Conservation (phyloP, 2,888 invertebrate species). For the Xanthorhoe spadicearia region DNA sequence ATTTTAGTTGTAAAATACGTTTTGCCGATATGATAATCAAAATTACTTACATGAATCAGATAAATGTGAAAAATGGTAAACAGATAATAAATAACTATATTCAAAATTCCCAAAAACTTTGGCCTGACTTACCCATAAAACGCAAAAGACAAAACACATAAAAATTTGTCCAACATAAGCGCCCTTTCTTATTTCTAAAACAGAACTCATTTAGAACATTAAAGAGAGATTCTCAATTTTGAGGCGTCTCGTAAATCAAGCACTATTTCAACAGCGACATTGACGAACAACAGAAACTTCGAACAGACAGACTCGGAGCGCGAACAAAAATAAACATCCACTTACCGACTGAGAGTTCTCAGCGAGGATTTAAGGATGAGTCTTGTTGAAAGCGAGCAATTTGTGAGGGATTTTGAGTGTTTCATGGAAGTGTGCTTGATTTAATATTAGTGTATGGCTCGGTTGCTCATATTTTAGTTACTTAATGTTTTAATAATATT, state of each 20-base stretch:
- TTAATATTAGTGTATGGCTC: too few relatives aligned
- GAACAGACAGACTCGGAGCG: constrained; percentile 8
- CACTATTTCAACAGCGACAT: constrained; percentile 24
- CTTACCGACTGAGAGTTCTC: constrained; percentile 12
- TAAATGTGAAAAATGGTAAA: too few relatives aligned
- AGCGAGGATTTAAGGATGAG: constrained; percentile 22
- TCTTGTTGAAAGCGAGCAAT: constrained; percentile 15
- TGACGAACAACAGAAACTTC: constrained; percentile 31
- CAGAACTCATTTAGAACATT: constrained; percentile 5
- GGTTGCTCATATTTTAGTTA: too few relatives aligned
- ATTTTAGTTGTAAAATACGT: too few relatives aligned
- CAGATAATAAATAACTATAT: too few relatives aligned
- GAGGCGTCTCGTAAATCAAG: constrained; percentile 29
- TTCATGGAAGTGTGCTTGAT: too few relatives aligned
- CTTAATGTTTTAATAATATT: too few relatives aligned
- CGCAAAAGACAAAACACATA: background rate
- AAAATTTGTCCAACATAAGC: background rate
- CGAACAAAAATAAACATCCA: constrained; percentile 31
- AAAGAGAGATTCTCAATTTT: constrained; percentile 19
- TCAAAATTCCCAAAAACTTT: background rate
- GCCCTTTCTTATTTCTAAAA: constrained; percentile 1
- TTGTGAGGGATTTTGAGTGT: background rate
- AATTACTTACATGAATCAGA: too few relatives aligned
- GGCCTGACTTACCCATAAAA: background rate
- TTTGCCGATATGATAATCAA: too few relatives aligned